phyloP scores from a whole-genome alignment of 2,797 vertebrate genomes.

The Halcyon smyrnensis region DNA sequence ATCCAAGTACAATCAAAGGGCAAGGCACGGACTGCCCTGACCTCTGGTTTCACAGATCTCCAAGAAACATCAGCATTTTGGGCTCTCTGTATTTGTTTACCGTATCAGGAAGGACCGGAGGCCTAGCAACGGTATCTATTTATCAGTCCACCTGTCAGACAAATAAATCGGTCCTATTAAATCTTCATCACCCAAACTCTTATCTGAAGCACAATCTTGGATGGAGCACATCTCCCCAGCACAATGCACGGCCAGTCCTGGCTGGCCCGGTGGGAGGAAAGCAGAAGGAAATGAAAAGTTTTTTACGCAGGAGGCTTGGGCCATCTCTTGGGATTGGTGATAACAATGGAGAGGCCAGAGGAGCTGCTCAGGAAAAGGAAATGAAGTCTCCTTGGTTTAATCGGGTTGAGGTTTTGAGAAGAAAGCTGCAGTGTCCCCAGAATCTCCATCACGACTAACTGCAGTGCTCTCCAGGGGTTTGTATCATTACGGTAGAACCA shows the following conservation, averaged over 20 bases:
- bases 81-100: neutral
- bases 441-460: neutral
- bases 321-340: neutral
- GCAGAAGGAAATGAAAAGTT: neutral
- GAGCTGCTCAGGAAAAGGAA: neutral
- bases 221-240: neutral
- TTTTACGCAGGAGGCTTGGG: neutral
- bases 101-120: neutral
- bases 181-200: neutral
- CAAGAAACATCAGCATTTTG: neutral
- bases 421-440: neutral
- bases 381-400: neutral
- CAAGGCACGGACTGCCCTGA: neutral
- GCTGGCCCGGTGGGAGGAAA: neutral
- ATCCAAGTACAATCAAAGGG: conserved; percentile 13
- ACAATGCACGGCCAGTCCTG: neutral
- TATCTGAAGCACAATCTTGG: neutral
- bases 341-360: neutral
- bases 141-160: conserved; percentile 21
- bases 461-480: neutral
- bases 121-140: conserved; percentile 22
- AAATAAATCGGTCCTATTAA: neutral
- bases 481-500: neutral
- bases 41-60: neutral
- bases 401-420: neutral